phyloP scores from a whole-genome alignment of 2,113 vertebrate genomes.

The Scopus umbretta region DNA sequence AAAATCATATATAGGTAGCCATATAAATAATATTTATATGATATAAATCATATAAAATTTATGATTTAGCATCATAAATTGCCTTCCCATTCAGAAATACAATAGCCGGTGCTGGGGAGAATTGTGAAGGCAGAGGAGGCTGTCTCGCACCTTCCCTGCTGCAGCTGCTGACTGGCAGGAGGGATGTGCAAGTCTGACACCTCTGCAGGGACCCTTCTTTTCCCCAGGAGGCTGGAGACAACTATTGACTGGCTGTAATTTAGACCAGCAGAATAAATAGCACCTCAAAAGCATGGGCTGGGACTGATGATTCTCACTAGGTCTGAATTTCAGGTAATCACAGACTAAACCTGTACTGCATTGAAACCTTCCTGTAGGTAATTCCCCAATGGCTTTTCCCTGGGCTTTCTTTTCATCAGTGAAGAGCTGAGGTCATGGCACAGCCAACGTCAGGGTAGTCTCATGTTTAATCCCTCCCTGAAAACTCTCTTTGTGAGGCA shows the following conservation, averaged over 20 bases:
- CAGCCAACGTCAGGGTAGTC: background rate
- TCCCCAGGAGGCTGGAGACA: background rate
- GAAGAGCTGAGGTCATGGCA: background rate
- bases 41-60: too few relatives aligned
- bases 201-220: background rate
- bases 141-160: background rate
- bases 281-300: background rate
- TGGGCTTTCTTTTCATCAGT: background rate
- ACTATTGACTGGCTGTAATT: background rate
- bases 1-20: too few relatives aligned
- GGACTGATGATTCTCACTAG: background rate
- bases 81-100: background rate
- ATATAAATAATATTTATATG: too few relatives aligned
- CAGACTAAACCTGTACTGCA: background rate
- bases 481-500: background rate
- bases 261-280: background rate
- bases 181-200: background rate
- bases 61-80: background rate
- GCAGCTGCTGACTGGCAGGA: fast-evolving
- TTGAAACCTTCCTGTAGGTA: background rate
- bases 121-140: background rate
- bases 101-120: background rate
- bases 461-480: background rate
- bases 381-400: background rate
- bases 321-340: background rate